Evolutionary conservation across 2,797 vertebrate genomes (phyloP).

Genomic region (Semotilus atromaculatus): DNA sequence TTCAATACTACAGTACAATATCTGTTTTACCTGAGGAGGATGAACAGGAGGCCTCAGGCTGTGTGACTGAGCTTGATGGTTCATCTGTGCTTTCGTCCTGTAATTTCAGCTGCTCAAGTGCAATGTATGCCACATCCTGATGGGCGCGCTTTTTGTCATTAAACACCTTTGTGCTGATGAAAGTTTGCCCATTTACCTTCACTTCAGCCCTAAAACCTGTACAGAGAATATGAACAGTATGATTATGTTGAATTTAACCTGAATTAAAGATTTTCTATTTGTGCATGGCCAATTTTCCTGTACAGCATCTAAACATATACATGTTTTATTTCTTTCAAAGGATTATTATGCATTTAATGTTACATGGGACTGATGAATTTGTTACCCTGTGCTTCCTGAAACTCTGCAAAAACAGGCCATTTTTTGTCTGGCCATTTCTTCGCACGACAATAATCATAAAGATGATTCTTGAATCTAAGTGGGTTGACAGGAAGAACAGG

Average conservation of each 20-base stretch:
- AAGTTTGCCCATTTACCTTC: conserved; percentile 52
- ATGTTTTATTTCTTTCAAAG: not conserved
- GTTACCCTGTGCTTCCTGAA: conserved; percentile 48
- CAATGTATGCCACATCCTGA: conserved; percentile 62
- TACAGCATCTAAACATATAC: not conserved
- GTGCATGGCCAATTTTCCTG: not conserved
- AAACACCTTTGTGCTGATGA: conserved; percentile 26
- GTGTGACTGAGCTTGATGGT: not conserved
- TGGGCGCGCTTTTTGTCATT: conserved; percentile 54
- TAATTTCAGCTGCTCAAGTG: conserved; percentile 30
- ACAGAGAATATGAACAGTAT: not conserved
- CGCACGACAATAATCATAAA: conserved; percentile 52
- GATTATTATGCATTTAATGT: not conserved
- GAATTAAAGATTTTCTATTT: not conserved
- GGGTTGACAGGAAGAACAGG: conserved; percentile 36
- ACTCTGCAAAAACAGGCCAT: conserved; percentile 52
- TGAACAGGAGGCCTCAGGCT: not conserved
- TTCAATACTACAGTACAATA: not conserved
- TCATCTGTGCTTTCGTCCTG: conserved; percentile 29
- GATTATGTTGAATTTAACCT: not conserved
- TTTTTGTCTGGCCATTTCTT: conserved; percentile 41
- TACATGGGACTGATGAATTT: not conserved
- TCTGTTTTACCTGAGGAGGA: conserved; percentile 31
- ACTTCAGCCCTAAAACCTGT: conserved; percentile 61
- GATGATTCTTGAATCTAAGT: conserved; percentile 60